Base-by-base conservation (phyloP, 2,888 invertebrate genomes). In the Apodemia mormo region DNA sequence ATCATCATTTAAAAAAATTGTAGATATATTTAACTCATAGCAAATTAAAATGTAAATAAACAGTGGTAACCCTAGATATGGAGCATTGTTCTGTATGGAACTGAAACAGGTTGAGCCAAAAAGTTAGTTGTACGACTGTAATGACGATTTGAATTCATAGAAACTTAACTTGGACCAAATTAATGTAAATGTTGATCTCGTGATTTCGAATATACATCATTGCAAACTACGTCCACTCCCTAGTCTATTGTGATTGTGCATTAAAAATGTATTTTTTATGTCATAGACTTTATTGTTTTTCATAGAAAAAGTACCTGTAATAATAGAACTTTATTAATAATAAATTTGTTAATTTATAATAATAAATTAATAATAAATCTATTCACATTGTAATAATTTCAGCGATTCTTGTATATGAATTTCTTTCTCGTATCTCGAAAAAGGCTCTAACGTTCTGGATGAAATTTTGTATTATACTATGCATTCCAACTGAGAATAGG, bases 31-130 rank as follows among this genome's bases (percentile, higher is more conserved):
- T 1, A 3, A 45, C n/a, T 10, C 3, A 12, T 45, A 45, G 29
- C n/a, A 22, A 29, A 58, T 58, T 7, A 29, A 5, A 10, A 58
- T 58, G 58, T 58, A 58, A 58, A 58, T 58, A 58, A 58, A 29
- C 29, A 58, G 58, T 58, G 58, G 58, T 58, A 58, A 61, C 61
- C 33, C 33, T 61, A 52, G 49, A 52, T 52, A 52, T 61, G 30
- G 61, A 14, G 61, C 76, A 79, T 80, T 81, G 80, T 80, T 79
- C 79, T 81, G 79, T 79, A 81, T 78, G 75, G 81, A 80, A 84
- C 80, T 85, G 82, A 81, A 84, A 80, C 77, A 84, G 85, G 85
- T 87, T 82, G 90, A 91, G 91, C 90, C 92, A 91, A 92, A 90
- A 87, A 92, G 89, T 85, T 68, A 83, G 85, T 87, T 64, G 65